phyloP scores from a whole-genome alignment of 2,888 invertebrate species.

The Pandemis heparana region DNA sequence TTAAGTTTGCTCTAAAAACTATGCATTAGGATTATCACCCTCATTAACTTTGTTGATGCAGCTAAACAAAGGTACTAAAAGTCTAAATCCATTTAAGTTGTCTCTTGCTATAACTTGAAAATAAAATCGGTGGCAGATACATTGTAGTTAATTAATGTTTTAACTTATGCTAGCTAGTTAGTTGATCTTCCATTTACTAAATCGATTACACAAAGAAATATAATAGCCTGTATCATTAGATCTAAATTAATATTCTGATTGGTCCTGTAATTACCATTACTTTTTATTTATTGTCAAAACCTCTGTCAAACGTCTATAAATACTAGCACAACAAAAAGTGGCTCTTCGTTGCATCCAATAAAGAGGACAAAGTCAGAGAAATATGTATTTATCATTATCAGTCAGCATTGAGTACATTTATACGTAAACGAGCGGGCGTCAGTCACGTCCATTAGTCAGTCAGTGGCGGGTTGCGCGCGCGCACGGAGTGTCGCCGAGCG shows the following conservation, averaged over 20 bases:
- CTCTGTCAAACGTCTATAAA: not conserved
- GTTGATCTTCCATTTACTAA: not conserved
- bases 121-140: not conserved
- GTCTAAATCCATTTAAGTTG: too few relatives aligned
- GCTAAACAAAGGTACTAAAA: not conserved
- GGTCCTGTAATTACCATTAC: too few relatives aligned
- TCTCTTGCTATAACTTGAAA: not conserved
- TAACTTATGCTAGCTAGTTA: not conserved
- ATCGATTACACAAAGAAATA: not conserved
- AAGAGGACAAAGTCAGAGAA: slow-evolving; percentile 36
- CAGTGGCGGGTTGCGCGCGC: slow-evolving; percentile 7
- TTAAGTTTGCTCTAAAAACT: slow-evolving; percentile 30
- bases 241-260: not conserved
- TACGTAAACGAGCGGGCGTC: slow-evolving; percentile 12
- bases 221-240: too few relatives aligned
- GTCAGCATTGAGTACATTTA: slow-evolving; percentile 3
- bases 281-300: not conserved
- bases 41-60: not conserved
- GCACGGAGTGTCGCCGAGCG: slow-evolving; percentile 1
- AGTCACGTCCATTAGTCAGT: slow-evolving; percentile 30
- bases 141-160: not conserved
- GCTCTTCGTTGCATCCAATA: slow-evolving; percentile 13
- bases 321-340: not conserved
- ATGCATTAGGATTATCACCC: not conserved
- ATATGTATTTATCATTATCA: slow-evolving; percentile 41